Conservation (phyloP, 1,140 invertebrate species). For the Trichonephila clavata region DNA sequence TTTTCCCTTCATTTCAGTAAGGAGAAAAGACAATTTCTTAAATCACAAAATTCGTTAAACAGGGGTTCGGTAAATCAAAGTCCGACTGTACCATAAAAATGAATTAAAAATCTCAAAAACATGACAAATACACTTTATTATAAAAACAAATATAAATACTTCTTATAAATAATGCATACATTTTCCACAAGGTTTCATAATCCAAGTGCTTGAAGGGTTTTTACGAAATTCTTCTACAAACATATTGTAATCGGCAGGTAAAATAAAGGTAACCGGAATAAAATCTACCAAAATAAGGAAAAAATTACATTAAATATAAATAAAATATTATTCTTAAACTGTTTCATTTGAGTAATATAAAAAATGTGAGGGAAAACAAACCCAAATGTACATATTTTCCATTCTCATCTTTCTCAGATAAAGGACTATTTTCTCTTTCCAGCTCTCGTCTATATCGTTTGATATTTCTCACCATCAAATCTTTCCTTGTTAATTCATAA, state of each 20-base stretch:
- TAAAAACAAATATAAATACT: background rate
- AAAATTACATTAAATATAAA: background rate
- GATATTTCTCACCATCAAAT: constrained; percentile 97
- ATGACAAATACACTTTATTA: too few relatives aligned
- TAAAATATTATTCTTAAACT: background rate
- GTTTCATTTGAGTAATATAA: background rate
- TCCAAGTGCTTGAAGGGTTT: constrained; percentile 96
- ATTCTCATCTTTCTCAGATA: constrained; percentile 87
- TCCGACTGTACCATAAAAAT: too few relatives aligned
- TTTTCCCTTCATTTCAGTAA: too few relatives aligned
- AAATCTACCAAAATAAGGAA: constrained; percentile 86
- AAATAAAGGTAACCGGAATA: constrained; percentile 94
- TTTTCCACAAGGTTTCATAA: constrained; percentile 97
- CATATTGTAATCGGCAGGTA: constrained; percentile 96
- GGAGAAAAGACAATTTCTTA: too few relatives aligned
- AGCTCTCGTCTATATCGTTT: constrained; percentile 95
- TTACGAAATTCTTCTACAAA: constrained; percentile 96
- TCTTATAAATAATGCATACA: constrained; percentile 85
- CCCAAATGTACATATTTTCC: constrained; percentile 84
- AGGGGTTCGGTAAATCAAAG: too few relatives aligned
- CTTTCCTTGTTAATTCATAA: constrained; percentile 96
- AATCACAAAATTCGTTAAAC: too few relatives aligned
- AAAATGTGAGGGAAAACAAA: constrained; percentile 79
- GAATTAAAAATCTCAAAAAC: too few relatives aligned
- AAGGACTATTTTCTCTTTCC: constrained; percentile 92